Conservation (phyloP, 2,113 vertebrate species). For the Scolopax mira region DNA sequence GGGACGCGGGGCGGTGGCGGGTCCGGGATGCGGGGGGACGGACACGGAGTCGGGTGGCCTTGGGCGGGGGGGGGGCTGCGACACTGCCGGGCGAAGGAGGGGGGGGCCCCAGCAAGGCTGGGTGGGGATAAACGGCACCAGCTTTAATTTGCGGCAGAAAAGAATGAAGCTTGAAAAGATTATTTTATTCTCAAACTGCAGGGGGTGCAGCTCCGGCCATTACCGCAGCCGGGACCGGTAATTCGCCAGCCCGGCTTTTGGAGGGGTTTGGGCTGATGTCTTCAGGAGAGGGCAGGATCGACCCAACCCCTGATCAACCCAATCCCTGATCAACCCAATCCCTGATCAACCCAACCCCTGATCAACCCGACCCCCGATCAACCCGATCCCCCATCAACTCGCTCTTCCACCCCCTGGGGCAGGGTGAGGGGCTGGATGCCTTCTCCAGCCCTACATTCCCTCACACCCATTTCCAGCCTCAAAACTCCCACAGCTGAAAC, state of each 20-base stretch:
- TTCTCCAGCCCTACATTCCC: background rate
- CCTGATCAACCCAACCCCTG: background rate
- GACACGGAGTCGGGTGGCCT: background rate
- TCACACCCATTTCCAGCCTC: background rate
- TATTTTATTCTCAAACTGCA: background rate
- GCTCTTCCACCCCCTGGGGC: background rate
- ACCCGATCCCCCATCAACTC: too few species aligned
- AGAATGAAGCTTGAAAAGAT: background rate
- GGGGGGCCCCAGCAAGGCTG: background rate
- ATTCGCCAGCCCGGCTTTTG: too few species aligned
- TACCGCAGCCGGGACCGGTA: background rate
- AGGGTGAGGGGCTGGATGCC: background rate
- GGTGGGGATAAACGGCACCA: background rate
- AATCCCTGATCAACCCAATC: background rate
- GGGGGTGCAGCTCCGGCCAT: background rate
- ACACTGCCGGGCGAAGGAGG: background rate
- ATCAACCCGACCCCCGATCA: background rate
- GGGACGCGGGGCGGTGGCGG: background rate
- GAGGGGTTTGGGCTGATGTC: background rate
- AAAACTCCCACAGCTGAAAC: background rate
- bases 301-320: background rate
- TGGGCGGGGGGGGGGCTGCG: background rate
- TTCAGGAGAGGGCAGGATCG: background rate
- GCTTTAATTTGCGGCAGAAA: background rate
- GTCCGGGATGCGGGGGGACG: background rate